These are phyloP conservation scores for Notothenia rossii DNA, from an alignment of 2,113 vertebrate genomes.

Conservation along the genomic window DNA sequence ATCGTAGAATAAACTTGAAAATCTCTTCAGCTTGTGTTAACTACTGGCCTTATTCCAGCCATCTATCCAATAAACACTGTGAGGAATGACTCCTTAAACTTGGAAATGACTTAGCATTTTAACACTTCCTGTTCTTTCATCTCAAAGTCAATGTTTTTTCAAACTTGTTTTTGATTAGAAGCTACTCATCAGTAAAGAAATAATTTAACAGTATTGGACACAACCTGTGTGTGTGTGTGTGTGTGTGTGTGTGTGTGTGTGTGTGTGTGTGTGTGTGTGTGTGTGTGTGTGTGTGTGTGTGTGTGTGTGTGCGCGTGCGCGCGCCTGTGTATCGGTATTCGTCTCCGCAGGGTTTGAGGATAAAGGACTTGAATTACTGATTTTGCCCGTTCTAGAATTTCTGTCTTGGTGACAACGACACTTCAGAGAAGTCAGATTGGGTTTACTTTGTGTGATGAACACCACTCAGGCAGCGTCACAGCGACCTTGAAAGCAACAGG, in stretches of 20 bases:
- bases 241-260: background rate
- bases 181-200: too few species aligned
- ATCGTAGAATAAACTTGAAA: too few species aligned
- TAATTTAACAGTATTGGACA: background rate
- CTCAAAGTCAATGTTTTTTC: too few species aligned
- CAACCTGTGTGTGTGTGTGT: background rate
- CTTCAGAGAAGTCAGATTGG: conserved; percentile 49
- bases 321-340: conserved; percentile 49
- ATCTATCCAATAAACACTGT: too few species aligned
- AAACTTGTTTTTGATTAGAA: too few species aligned
- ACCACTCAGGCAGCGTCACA: background rate
- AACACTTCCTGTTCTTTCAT: too few species aligned
- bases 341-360: conserved; percentile 32
- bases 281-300: background rate
- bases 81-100: too few species aligned
- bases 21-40: too few species aligned
- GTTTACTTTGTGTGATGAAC: conserved; percentile 35
- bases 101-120: too few species aligned
- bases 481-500: conserved; percentile 28
- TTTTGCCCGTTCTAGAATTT: conserved; percentile 66
- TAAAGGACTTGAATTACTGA: conserved; percentile 57
- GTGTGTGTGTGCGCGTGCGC: background rate
- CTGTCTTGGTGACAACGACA: conserved; percentile 36
- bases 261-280: background rate
- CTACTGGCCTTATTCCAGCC: too few species aligned